Percentiles rank a stretch among this genome's conserved stretches.
Conservation (phyloP, 2,113 vertebrate species). For the Malurus alboscapulatus region DNA sequence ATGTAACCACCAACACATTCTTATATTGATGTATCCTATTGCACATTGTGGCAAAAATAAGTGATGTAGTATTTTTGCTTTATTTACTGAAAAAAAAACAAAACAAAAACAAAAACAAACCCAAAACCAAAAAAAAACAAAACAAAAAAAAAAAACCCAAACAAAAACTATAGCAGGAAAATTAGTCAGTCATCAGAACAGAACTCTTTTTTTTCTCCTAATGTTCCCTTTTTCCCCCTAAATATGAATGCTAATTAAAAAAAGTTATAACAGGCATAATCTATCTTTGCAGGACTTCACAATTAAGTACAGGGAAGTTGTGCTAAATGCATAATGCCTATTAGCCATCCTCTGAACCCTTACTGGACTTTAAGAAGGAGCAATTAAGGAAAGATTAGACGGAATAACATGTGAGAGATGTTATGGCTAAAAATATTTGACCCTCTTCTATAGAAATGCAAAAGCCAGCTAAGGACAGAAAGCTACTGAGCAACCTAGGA, state of each 20-base stretch:
- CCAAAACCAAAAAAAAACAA: no score
- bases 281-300: not conserved
- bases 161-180: not conserved
- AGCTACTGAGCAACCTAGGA: not conserved
- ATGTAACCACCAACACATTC: fast-evolving
- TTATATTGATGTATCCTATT: not conserved
- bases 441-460: not conserved
- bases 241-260: not conserved
- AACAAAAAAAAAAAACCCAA: no score
- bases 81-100: not conserved
- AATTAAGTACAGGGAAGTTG: not conserved
- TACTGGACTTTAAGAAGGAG: not conserved
- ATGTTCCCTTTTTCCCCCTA: not conserved
- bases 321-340: not conserved
- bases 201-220: not conserved
- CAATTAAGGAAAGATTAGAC: not conserved
- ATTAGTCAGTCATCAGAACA: not conserved
- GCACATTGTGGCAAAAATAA: not conserved
- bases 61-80: not conserved
- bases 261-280: not conserved
- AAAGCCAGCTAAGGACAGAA: not conserved
- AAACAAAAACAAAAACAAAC: no score
- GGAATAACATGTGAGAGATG: not conserved
- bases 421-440: not conserved
- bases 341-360: not conserved